A percentile compares a stretch with the other conserved stretches of the same genome.
These are phyloP conservation scores for Eudasyphora cyanicolor DNA, from an alignment of 2,888 invertebrate genomes.

Conservation along the genomic window DNA sequence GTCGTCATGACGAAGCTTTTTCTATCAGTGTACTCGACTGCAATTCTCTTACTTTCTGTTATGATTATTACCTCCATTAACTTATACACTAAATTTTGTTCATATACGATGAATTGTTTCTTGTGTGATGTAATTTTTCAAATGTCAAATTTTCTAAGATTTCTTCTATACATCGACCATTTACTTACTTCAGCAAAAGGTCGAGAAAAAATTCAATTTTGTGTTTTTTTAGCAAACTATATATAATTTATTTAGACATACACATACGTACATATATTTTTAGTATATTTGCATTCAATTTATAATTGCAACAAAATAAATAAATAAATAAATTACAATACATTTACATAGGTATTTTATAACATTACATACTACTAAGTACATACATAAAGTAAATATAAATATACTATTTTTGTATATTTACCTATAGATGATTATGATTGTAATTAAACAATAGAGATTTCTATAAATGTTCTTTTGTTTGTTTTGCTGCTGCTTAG, in stretches of 20 bases:
- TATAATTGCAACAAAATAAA: constrained; percentile 7
- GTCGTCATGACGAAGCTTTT: too few species aligned
- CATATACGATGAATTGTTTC: too few species aligned
- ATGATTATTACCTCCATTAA: too few species aligned
- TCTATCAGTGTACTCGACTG: too few species aligned
- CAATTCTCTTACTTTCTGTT: too few species aligned
- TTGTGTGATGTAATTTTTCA: too few species aligned
- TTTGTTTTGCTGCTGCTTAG: neutral
- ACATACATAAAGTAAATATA: constrained; percentile 1
- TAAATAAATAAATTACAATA: constrained; percentile 7
- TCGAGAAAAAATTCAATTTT: too few species aligned
- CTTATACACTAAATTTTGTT: too few species aligned
- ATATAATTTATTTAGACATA: constrained; percentile 48
- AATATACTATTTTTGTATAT: constrained; percentile 7
- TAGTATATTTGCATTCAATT: neutral
- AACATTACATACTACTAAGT: neutral
- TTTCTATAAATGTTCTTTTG: neutral
- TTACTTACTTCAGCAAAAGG: too few species aligned
- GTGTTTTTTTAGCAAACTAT: constrained; percentile 53
- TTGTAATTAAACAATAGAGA: constrained; percentile 15
- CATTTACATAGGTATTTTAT: neutral
- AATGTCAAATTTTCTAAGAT: too few species aligned
- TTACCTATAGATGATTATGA: constrained; percentile 32
- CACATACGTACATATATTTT: constrained; percentile 45
- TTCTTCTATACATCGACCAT: too few species aligned